Base-by-base conservation (phyloP, 1,140 invertebrate genomes). In the Holcopasites calliopsidis region DNA sequence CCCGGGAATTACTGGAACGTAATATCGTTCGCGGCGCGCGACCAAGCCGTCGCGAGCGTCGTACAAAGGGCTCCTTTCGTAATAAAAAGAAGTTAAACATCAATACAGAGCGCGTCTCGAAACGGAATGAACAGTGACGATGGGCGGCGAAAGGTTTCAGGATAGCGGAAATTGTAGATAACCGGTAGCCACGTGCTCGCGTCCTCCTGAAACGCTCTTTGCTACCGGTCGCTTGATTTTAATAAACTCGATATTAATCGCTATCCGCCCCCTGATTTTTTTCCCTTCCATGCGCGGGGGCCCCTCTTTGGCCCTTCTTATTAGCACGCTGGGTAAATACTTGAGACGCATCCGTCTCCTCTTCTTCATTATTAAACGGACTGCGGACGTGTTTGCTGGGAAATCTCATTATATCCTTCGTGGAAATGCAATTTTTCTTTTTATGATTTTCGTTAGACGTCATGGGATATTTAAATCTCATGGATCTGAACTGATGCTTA, bases 211-310 rank as follows among this genome's bases (percentile, higher is more conserved):
- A 61, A 72, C 38, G 42, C 44, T 72, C 58, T 62, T 71, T 71
- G 69, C 62, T 50, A 58, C 31, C 47, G 7, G 26, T 18, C 49
- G n/a, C 18, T 49, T 64, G 57, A 44, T 61, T 23, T 72, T 72
- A 72, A 72, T 72, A 72, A 72, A 62, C 69, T 72, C 57, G 69
- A 72, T 72, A 72, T 72, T 72, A 72, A 72, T 72, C 69, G 47
- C 52, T 62, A 23, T 57, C 44, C 31, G 65, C 42, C 21, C n/a
- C 18, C n/a, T 31, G 8, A n/a, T 18, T 4, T 31, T 54, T 23
- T 13, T 28, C 33, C 18, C 54, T 13, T 31, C 18, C 11, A 10
- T 23, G 23, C 4, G 23, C n/a, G n/a, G n/a, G n/a, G n/a, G n/a
- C n/a, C n/a, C 42, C 44, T 4, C 33, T 11, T 47, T 47, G 49